Evolutionary conservation across 2,888 invertebrate species (phyloP), one percentile per base, ranked within the genome.

Genomic region (Euclidia mi): DNA sequence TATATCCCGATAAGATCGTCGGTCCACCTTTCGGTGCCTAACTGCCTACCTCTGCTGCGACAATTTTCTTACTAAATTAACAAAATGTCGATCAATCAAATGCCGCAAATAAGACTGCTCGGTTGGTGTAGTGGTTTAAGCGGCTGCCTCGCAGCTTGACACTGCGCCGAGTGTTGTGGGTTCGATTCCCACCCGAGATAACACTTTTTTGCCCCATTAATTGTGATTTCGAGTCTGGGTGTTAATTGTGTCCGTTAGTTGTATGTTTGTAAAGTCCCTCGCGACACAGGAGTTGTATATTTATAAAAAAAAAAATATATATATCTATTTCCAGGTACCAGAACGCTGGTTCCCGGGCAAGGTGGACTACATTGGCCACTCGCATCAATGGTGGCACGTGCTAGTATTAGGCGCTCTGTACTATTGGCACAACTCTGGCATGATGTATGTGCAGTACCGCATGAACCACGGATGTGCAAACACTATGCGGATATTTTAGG

Each of bases 341-440:
- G 99, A 99, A 88, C 96, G 98, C 74, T 97, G 98, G 94, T 96
- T 96, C 80, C 96, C 97, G 68, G 99, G 99, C 77, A 96, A 96
- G 82, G 97, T 99, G 78, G 99, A 99, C 92, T 98, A 97, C 86
- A 94, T 99, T 38, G 99, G 99, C 0, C 98, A 98, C 75, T 99
- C 98, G 29, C 99, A 99, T 91, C 99, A 99, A 82, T 98, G 98
- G 97, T 99, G 99, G 99, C 99, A 99, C 88, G 94, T 98, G 18
- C 95, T 99, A 51, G 98, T 99, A 0, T 96, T 99, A 3, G 95
- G 96, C 0, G 98, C 98, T 0, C 96, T 99, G 42, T 97, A 98
- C 86, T 99, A 98, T 90, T 99, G 99, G 99, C 99, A 99, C 88
- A 97, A 97, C 85, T 91, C 98, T 2, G 98, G 97, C 45, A 96